Conservation (phyloP, 2,797 vertebrate species). For the Cuniculus paca region DNA sequence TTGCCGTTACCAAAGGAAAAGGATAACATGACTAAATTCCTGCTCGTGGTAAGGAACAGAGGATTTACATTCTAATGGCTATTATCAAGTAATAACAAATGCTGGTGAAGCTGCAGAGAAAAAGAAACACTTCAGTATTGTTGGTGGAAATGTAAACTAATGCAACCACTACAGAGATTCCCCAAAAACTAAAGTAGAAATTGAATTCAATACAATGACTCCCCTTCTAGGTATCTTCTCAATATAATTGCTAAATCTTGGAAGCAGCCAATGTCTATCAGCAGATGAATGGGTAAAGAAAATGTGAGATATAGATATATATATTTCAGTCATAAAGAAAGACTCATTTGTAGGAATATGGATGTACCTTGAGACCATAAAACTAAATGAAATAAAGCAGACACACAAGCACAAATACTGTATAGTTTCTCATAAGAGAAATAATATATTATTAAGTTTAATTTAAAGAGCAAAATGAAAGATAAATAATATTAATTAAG, state of each 20-base stretch:
- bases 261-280: background rate
- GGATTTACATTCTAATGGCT: background rate
- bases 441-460: background rate
- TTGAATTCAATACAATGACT: background rate
- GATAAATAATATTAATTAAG: background rate
- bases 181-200: background rate
- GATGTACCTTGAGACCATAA: background rate
- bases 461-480: background rate
- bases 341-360: background rate
- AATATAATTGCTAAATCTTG: background rate
- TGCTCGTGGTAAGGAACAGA: background rate
- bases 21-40: background rate
- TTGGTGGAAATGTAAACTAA: background rate
- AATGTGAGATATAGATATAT: background rate
- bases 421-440: background rate
- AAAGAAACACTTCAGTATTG: background rate
- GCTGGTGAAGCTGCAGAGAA: background rate
- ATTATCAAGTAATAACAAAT: background rate
- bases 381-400: background rate
- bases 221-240: background rate
- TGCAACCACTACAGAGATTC: background rate
- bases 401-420: background rate
- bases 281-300: background rate
- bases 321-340: background rate
- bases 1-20: constrained; percentile 43